A percentile compares a stretch with the other conserved stretches of the same genome.
Conservation (phyloP, 1,140 invertebrate genomes). For the Argopecten irradians region DNA sequence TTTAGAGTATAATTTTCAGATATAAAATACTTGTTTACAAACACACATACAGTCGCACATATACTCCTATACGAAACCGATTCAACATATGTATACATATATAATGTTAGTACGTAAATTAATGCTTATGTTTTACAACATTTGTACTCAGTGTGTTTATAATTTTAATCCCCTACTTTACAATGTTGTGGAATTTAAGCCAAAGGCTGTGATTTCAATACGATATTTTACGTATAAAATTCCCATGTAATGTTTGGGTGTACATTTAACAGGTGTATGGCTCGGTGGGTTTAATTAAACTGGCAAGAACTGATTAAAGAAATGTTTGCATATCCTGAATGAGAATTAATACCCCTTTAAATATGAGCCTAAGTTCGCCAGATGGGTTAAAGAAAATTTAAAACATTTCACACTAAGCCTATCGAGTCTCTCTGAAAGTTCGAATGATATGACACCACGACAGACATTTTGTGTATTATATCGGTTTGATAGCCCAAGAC, state of each 20-base stretch:
- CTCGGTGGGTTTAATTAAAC: neutral
- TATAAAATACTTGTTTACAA: neutral
- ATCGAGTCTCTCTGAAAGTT: neutral
- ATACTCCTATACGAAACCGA: neutral
- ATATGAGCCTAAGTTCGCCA: neutral
- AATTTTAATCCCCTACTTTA: neutral
- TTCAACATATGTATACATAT: neutral
- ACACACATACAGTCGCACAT: neutral
- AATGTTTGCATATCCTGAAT: neutral
- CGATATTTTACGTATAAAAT: neutral
- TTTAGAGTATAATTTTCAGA: too few species aligned
- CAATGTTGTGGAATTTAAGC: neutral
- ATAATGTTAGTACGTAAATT: neutral
- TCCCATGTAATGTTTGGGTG: neutral
- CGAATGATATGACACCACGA: neutral
- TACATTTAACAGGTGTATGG: neutral
- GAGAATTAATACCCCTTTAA: neutral
- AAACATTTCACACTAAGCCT: neutral
- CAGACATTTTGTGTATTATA: neutral
- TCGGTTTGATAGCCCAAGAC: neutral
- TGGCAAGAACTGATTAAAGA: neutral
- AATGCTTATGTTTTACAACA: neutral
- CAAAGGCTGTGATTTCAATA: neutral
- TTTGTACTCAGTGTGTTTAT: neutral
- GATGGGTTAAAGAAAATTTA: neutral